Base-by-base conservation (phyloP, 2,888 invertebrate genomes). In the Micoletzkya japonica region DNA sequence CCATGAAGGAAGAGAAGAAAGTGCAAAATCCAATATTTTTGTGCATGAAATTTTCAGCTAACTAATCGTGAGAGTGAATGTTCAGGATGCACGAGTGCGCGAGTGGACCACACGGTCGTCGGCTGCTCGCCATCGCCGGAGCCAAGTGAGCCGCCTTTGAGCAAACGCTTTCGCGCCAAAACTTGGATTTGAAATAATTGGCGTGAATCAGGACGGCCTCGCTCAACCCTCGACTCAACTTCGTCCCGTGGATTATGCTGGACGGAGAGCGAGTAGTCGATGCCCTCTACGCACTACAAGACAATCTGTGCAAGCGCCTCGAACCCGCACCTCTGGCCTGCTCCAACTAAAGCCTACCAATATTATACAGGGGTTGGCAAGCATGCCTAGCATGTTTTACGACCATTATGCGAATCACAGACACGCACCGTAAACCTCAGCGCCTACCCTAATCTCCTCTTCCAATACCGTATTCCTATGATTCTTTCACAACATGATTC, bases 231-330 rank as follows among this genome's bases (percentile, higher is more conserved):
- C 68, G 75, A n/a, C 73, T 85, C 59, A 78, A 76, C 71, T 85
- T 85, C 72, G 82, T 85, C 39, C 85, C 85, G 6, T 85, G 85
- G 85, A 81, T 85, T 30, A 72, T 82, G 61, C 74, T 85, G 49
- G 74, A 85, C 64, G 85, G 85, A 24, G 70, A 72, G 34, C 72
- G 84, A 4, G 79, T 76, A 50, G 74, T 76, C 30, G 83, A 83
- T 70, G 82, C 85, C n/a, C 74, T 82, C 52, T 81, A 83, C 66
- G 83, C 81, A 60, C 72, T 82, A 59, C 78, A 77, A 32, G 82
- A 83, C 66, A 84, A 82, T 61, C 68, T 83, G 24, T 85, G 85
- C 73, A 78, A 85, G 60, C 74, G 73, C 6, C 73, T 82, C 74
- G 74, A 77, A 37, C 77, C 77, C n/a, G 73, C 72, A 24, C 76